phyloP scores from a whole-genome alignment of 2,888 invertebrate species.

The Acanthosepion pharaonis region DNA sequence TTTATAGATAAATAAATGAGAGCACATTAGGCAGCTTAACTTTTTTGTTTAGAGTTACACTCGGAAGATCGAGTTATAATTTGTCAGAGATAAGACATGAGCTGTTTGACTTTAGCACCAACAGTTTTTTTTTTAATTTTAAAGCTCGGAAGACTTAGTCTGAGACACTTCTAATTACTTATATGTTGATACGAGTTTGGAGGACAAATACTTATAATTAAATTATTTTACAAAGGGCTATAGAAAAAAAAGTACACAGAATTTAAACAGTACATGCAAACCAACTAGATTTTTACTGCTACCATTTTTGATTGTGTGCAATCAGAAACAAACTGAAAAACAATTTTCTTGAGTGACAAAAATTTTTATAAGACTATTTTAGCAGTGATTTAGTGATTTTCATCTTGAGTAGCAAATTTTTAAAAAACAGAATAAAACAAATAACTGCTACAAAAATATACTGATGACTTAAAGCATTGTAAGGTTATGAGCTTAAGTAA shows the following conservation, averaged over 20 bases:
- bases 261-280: neutral
- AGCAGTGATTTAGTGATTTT: too few relatives aligned
- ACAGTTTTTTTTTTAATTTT: neutral
- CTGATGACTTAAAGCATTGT: too few relatives aligned
- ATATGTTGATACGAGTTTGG: neutral
- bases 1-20: neutral
- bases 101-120: neutral
- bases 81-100: neutral
- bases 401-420: too few relatives aligned
- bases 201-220: neutral
- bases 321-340: too few relatives aligned
- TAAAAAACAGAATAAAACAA: too few relatives aligned
- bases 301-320: too few relatives aligned
- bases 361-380: too few relatives aligned
- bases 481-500: too few relatives aligned
- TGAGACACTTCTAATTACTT: too few relatives aligned
- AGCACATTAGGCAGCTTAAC: neutral
- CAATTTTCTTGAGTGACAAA: too few relatives aligned
- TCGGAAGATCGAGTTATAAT: neutral
- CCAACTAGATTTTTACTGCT: neutral
- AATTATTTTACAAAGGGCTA: neutral
- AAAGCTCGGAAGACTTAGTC: neutral
- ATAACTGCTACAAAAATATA: too few relatives aligned
- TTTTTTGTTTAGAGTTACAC: neutral
- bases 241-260: neutral